Evolutionary conservation across 2,797 vertebrate species (phyloP), one percentile per base, ranked within the genome.

Genomic region (Hypotaenidia okinawae): DNA sequence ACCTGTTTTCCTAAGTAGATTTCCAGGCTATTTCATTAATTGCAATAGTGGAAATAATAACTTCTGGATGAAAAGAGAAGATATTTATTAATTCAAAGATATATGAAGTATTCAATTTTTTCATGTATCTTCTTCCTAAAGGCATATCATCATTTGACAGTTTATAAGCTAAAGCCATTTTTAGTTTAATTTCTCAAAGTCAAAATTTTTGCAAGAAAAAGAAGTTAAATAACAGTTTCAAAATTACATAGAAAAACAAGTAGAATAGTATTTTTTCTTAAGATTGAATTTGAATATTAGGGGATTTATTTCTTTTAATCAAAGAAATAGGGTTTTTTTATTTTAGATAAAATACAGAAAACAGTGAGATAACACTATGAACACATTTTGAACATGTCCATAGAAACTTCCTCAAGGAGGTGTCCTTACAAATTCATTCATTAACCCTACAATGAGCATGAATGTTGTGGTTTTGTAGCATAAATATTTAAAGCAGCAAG

Each of bases 111-210:
- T 45, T 75, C 10, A 0, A 11, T 22, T 52, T 49, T 54, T 89
- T 33, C 2, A 25, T 47, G 1, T 28, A 11, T 58, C 90, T 90
- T 70, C 13, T 68, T 68, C 12, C 21, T 58, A 61, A 58, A 69
- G 5, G 0, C 17, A 32, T 54, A 32, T 55, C 1, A 54, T 24
- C 1, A 2, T 77, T 93, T 64, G 11, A 3, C 3, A 52, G 4
- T 49, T 67, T 70, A 30, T 70, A 64, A 27, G 3, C 23, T 45
- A 62, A 94, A 94, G 64, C 2, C 1, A 1, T 35, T 47, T 80
- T 67, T 54, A 16, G 1, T 47, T 66, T 66, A 43, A 52, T 67
- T 84, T 72, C 13, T 84, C 21, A 16, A 57, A n/a, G 25, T 52
- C 12, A 70, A 66, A 75, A 61, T 0, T 1, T 74, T 51, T 83